Conservation (phyloP, 1,140 invertebrate genomes). For the Tetramorium simillimum region DNA sequence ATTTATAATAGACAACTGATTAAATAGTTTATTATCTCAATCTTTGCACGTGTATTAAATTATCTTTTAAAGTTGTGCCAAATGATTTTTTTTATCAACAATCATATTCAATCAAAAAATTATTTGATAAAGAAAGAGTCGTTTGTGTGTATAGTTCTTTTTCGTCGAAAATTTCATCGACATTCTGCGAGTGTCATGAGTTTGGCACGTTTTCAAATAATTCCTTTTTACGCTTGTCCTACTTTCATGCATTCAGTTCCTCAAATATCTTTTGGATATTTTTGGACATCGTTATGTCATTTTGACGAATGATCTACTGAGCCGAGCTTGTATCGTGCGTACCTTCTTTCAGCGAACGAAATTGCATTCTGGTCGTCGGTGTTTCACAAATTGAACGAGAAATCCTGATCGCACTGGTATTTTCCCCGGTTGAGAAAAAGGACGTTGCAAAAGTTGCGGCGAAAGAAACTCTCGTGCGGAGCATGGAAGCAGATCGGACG, state of each 20-base stretch:
- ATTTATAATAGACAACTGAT: neutral
- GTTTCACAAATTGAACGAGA: slow-evolving; percentile 63
- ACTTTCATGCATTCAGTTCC: neutral
- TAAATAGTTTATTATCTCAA: neutral
- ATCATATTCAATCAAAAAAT: neutral
- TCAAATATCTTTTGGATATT: slow-evolving; percentile 8
- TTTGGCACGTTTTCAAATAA: neutral
- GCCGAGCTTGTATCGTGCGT: neutral
- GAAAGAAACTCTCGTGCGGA: slow-evolving; percentile 10
- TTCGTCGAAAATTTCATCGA: neutral
- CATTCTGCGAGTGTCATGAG: neutral
- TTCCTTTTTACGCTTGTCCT: neutral
- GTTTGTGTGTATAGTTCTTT: neutral
- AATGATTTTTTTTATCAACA: neutral
- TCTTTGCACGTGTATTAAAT: neutral
- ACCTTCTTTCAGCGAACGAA: slow-evolving; percentile 48
- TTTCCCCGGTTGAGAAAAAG: slow-evolving; percentile 38
- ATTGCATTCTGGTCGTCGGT: slow-evolving; percentile 56
- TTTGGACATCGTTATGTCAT: slow-evolving; percentile 11
- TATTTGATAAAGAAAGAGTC: neutral
- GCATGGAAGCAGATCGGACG: slow-evolving; percentile 28
- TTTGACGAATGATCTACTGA: slow-evolving; percentile 17
- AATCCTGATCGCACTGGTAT: slow-evolving; percentile 62
- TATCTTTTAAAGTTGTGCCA: neutral
- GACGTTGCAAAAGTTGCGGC: slow-evolving; percentile 37